Percentiles rank a stretch among this genome's conserved stretches.
These are phyloP conservation scores for Lanius ludovicianus DNA, from an alignment of 2,113 vertebrate genomes.

Conservation along the genomic window DNA sequence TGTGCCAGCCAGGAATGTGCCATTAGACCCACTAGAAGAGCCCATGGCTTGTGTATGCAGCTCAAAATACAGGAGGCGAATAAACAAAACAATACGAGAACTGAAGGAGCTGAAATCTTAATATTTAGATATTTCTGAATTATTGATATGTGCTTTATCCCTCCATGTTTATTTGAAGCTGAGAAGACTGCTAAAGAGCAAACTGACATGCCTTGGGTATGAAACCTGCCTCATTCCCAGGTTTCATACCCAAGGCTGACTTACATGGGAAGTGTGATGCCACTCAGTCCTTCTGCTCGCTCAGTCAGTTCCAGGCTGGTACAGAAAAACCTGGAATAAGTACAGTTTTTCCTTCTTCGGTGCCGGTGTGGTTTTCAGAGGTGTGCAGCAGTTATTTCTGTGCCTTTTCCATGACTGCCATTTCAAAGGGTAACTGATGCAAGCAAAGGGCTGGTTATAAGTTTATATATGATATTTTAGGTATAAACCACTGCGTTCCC, in stretches of 20 bases:
- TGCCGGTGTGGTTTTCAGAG: neutral
- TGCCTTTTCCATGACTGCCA: neutral
- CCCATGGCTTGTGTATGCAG: neutral
- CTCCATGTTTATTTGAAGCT: neutral
- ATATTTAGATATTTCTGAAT: neutral
- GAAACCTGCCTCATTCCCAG: neutral
- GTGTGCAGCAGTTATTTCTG: neutral
- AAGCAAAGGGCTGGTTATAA: neutral
- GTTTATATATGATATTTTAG: neutral
- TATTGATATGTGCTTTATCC: neutral
- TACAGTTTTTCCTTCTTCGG: neutral
- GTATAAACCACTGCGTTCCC: neutral
- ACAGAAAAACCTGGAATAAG: neutral
- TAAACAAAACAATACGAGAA: neutral
- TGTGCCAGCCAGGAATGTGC: neutral
- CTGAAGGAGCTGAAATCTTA: neutral
- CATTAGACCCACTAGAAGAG: neutral
- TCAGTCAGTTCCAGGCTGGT: neutral
- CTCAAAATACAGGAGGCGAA: neutral
- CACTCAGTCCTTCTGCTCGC: neutral
- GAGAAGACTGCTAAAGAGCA: neutral
- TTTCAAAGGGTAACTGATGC: neutral
- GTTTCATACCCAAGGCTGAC: neutral
- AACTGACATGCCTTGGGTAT: neutral
- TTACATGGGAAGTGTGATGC: neutral